phyloP scores from a whole-genome alignment of 1,140 invertebrate species.

The Megathymus violae region DNA sequence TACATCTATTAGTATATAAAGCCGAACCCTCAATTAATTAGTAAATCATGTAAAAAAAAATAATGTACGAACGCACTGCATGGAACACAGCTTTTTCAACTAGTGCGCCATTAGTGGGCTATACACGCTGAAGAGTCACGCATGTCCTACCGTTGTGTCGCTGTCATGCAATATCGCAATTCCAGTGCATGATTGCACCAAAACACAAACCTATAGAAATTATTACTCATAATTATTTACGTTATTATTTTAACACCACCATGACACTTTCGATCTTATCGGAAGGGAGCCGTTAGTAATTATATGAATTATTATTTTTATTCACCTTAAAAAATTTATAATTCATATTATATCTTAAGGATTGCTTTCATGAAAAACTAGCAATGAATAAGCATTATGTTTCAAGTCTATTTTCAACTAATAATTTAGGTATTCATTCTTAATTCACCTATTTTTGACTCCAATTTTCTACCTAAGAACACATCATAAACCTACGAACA shows the following conservation, averaged over 20 bases:
- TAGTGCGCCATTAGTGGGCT: slow-evolving; percentile 31
- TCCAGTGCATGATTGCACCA: slow-evolving; percentile 35
- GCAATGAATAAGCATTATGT: no score
- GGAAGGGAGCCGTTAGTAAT: neutral
- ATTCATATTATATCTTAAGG: no score
- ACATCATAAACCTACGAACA: no score
- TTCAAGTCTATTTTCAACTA: no score
- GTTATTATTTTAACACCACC: slow-evolving; percentile 23
- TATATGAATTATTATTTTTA: neutral
- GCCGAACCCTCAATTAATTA: no score
- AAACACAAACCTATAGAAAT: slow-evolving; percentile 14
- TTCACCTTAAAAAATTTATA: no score
- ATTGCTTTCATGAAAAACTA: neutral
- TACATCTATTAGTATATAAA: no score
- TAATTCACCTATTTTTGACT: no score
- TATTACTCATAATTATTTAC: slow-evolving; percentile 20
- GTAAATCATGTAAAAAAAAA: neutral
- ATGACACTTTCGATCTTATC: slow-evolving; percentile 25
- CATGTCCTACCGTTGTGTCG: slow-evolving; percentile 12
- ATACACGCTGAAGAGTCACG: slow-evolving; percentile 42
- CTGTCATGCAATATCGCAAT: slow-evolving; percentile 46
- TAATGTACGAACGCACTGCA: slow-evolving; percentile 10
- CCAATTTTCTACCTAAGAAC: no score
- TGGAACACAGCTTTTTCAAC: neutral
- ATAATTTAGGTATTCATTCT: no score